phyloP scores from a whole-genome alignment of 2,797 vertebrate genomes.

The Darevskia mixta region DNA sequence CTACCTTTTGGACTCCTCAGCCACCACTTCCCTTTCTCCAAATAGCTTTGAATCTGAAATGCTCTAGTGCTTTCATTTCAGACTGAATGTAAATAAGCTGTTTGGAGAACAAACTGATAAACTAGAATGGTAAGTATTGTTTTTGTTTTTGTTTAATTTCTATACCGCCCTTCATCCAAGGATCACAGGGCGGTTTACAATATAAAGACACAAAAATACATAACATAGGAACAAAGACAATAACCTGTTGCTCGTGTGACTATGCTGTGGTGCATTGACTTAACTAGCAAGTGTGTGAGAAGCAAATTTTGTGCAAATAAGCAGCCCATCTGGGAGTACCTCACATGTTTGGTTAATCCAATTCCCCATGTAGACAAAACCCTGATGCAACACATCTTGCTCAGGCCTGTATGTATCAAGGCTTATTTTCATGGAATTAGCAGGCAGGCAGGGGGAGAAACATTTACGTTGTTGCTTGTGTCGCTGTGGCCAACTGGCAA shows the following conservation, averaged over 20 bases:
- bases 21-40: slow-evolving; percentile 24
- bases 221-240: too few species aligned
- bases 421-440: not conserved
- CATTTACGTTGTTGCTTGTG: not conserved
- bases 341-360: not conserved
- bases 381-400: not conserved
- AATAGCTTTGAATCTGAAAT: not conserved
- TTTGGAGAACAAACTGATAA: slow-evolving; percentile 44
- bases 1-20: not conserved
- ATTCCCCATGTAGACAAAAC: not conserved
- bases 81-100: slow-evolving; percentile 39
- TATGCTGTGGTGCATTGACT: not conserved
- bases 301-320: too few species aligned
- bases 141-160: too few species aligned
- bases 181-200: too few species aligned
- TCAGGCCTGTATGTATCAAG: not conserved
- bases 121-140: slow-evolving; percentile 2
- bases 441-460: not conserved
- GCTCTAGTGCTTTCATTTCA: slow-evolving; percentile 41
- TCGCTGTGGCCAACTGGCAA: not conserved
- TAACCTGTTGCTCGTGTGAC: not conserved
- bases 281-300: not conserved
- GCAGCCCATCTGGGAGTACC: too few species aligned
- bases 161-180: too few species aligned
- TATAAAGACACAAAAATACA: too few species aligned